These are phyloP conservation scores for Allobates femoralis DNA, from an alignment of 2,797 vertebrate genomes.

Conservation along the genomic window DNA sequence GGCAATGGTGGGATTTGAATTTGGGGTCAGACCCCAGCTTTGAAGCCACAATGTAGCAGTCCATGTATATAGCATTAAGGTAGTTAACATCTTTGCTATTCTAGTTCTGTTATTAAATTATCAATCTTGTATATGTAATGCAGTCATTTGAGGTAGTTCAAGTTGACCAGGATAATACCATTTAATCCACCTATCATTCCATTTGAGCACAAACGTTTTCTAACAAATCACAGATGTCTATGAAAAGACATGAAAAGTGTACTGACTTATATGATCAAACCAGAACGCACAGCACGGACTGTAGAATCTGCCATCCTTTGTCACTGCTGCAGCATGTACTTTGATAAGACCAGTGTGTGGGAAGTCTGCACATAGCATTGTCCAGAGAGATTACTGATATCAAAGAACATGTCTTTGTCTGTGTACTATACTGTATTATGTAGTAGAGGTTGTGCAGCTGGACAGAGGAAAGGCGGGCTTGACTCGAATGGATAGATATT, in stretches of 20 bases:
- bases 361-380: not conserved
- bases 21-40: too few relatives aligned
- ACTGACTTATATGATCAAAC: not conserved
- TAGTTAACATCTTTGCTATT: not conserved
- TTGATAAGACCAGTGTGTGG: not conserved
- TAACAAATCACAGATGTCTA: not conserved
- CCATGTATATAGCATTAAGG: not conserved
- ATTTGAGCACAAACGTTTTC: not conserved
- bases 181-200: not conserved
- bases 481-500: not conserved
- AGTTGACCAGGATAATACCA: not conserved
- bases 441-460: not conserved
- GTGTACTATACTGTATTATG: not conserved
- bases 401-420: not conserved
- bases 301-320: not conserved
- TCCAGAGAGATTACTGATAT: not conserved
- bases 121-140: not conserved
- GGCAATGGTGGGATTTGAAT: too few relatives aligned
- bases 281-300: not conserved
- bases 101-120: not conserved
- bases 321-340: not conserved
- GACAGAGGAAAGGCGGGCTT: too few relatives aligned
- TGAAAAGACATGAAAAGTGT: not conserved
- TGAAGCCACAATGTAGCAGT: too few relatives aligned
- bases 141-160: not conserved